Conservation (phyloP, 2,113 vertebrate genomes). For the Corydoras sp. region DNA sequence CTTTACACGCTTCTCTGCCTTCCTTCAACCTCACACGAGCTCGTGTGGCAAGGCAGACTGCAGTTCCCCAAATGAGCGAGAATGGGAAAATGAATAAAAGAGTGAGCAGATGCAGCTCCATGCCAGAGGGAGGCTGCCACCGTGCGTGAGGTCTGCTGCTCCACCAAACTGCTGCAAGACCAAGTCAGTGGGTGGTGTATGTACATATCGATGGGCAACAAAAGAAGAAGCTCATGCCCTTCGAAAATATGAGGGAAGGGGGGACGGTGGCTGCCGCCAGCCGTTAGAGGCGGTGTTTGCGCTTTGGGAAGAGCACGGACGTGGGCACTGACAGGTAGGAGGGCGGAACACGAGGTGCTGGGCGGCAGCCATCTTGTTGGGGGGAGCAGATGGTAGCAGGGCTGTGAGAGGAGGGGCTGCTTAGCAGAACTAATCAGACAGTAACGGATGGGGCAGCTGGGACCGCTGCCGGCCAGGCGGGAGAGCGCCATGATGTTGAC, state of each 20-base stretch:
- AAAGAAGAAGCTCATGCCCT: slow-evolving; percentile 91
- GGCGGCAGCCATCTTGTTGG: slow-evolving; percentile 95
- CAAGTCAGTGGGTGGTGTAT: slow-evolving; percentile 94
- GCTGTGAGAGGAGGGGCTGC: slow-evolving; percentile 99
- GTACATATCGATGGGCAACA: slow-evolving; percentile 98
- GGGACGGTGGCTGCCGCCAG: slow-evolving; percentile 76
- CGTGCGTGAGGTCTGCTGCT: slow-evolving; percentile 93
- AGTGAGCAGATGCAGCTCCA: slow-evolving; percentile 98
- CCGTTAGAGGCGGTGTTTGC: slow-evolving; percentile 84
- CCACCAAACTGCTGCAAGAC: slow-evolving; percentile 99
- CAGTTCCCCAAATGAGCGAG: slow-evolving; percentile 70
- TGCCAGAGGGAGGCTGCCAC: slow-evolving; percentile 88
- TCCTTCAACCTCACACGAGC: slow-evolving; percentile 38
- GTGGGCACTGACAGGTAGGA: slow-evolving; percentile 72
- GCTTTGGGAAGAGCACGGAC: slow-evolving; percentile 68
- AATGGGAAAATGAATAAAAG: slow-evolving; percentile 99
- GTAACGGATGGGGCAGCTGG: slow-evolving; percentile 99
- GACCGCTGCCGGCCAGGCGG: slow-evolving; percentile 92
- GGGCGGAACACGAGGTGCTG: slow-evolving; percentile 72
- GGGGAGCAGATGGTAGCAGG: slow-evolving; percentile 98
- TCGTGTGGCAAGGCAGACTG: slow-evolving; percentile 56
- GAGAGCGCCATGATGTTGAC: slow-evolving; percentile 87
- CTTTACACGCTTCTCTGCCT: slow-evolving; percentile 55
- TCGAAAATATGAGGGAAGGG: slow-evolving; percentile 72
- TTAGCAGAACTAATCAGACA: slow-evolving; percentile 99